Base-by-base conservation (phyloP, 2,797 vertebrate genomes). In the Mormyrops attenuatus region DNA sequence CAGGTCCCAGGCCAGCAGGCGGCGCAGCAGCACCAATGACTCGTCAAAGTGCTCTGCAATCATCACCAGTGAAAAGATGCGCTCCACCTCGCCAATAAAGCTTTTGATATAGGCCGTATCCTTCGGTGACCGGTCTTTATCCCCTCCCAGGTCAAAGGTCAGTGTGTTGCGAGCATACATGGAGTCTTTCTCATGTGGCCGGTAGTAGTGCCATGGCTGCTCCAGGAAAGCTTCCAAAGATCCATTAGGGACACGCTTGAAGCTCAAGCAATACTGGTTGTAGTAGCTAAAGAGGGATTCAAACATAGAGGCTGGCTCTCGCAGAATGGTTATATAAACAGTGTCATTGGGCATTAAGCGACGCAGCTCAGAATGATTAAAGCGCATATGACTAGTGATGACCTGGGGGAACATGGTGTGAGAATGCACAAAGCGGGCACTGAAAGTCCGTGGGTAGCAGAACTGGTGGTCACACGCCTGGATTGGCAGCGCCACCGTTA, bases 201-300 rank as follows among this genome's bases (percentile, higher is more conserved):
- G 95, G 92, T 97, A 97, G 94, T 97, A 97, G 66, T 84, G 93
- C 93, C 92, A 93, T 0, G 97, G 97, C 0, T 95, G 92, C 0
- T 94, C 92, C 80, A 98, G 91, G 92, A 97, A 97, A 13, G 95
- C 92, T 90, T 96, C 96, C 22, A 97, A 92, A 1, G 97, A 97
- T 11, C 94, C 96, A 22, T 97, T 97, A 87, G 97, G 96, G 11
- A 97, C 97, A 15, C 96, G 94, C 89, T 93, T 95, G 92, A 97
- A 97, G 92, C 95, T 96, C 9, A 95, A 94, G 90, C 97, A 97
- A 93, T 97, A 94, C 90, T 96, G 96, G 93, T 95, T 96, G 92
- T 96, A 98, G 94, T 98, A 98, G 82, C 94, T 97, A 92, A 97
- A 97, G 90, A 97, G 94, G 0, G 97, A 98, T 89, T 98, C 97